Evolutionary conservation across 1,140 invertebrate species (phyloP).

Genomic region (Pollicipes pollicipes): DNA sequence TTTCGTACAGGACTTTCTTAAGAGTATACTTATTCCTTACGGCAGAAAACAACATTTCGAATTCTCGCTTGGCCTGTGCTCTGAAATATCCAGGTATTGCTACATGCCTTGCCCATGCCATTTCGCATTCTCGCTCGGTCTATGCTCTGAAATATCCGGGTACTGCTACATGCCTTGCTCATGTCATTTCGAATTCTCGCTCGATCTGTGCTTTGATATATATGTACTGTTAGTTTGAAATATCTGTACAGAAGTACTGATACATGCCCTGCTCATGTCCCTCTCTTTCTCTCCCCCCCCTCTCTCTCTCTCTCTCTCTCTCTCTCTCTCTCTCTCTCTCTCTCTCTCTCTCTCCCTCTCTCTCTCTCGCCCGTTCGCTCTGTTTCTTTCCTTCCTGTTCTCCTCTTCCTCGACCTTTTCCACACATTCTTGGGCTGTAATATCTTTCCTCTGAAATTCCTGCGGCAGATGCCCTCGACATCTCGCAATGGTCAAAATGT

Average conservation of each 20-base stretch:
- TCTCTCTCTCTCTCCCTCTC: constrained; percentile 8
- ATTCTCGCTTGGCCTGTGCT: not conserved
- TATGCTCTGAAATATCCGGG: not conserved
- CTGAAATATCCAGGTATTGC: not conserved
- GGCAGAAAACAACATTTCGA: too few relatives aligned
- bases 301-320: constrained; percentile 3
- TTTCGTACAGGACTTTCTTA: not conserved
- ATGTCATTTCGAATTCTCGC: not conserved
- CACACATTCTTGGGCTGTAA: too few relatives aligned
- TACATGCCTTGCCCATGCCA: not conserved
- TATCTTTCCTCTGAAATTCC: too few relatives aligned
- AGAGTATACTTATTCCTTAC: too few relatives aligned
- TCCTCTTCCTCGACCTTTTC: too few relatives aligned
- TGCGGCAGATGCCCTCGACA: too few relatives aligned
- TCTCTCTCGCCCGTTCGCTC: not conserved
- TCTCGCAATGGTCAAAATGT: too few relatives aligned
- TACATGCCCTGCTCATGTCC: not conserved
- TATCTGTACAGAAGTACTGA: too few relatives aligned
- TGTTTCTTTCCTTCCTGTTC: constrained; percentile 4
- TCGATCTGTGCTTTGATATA: not conserved
- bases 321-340: constrained; percentile 9
- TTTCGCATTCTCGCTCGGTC: not conserved
- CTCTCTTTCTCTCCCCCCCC: not conserved
- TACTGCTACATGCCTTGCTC: not conserved
- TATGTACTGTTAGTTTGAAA: not conserved